Evolutionary conservation across 2,888 invertebrate genomes (phyloP), one percentile per base, ranked within the genome.

Genomic region (Drosophila leonis): DNA sequence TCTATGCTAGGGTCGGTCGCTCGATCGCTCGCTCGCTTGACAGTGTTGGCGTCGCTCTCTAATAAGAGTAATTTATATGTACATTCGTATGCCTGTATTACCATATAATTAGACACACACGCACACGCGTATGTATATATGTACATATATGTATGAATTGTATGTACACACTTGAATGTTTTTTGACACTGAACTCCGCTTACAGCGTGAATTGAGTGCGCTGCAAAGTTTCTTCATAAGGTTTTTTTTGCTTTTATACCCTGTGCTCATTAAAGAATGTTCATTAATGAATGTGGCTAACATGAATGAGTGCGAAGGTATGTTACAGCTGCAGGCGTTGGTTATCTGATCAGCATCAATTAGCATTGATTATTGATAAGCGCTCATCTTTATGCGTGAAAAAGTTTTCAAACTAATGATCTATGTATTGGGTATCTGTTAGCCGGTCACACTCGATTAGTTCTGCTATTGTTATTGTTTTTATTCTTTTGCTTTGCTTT

Each of bases 41-140:
- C 9, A 80, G 63, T 72, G 69, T 77, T 69, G 65, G 64, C 75
- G 75, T 75, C 48, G 62, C 62, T 69, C 63, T 67, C 78, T 82
- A 87, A 82, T 89, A 89, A 78, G 84, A 87, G 82, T 87, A 86
- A 89, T 89, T 85, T 89, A 85, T 89, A 89, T 89, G 89, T 89
- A 89, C 89, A 89, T 87, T 78, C 80, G 87, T 83, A 65, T 76
- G 80, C 73, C 70, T 71, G 73, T 76, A 89, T 86, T 86, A 86
- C 82, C 85, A 89, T 87, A 87, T 83, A 89, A 89, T 86, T 86
- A 89, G 87, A 89, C 70, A 75, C 55, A 71, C 56, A 74, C 20
- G 72, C 55, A 65, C 41, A 70, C 48, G 44, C 24, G 24, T 15
- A 6, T 39, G n/a, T 18, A 24, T 2, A 13, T 18, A 41, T 4